Conservation (phyloP, 2,113 vertebrate species). For the Sitta europaea region DNA sequence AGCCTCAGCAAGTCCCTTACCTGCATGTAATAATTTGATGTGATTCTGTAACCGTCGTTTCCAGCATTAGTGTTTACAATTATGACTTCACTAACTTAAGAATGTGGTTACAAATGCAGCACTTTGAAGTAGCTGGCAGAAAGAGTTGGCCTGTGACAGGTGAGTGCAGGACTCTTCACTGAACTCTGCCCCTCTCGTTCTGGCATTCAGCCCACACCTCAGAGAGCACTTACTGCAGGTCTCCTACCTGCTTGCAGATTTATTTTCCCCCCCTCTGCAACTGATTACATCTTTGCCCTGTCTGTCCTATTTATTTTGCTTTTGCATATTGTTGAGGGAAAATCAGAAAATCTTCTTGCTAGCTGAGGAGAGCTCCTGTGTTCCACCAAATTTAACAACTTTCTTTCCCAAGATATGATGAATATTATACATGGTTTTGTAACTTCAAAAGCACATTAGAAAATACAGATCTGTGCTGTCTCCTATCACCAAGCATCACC, state of each 20-base stretch:
- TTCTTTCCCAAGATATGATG: neutral
- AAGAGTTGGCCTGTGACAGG: neutral
- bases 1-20: neutral
- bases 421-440: neutral
- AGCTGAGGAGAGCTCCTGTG: neutral
- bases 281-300: neutral
- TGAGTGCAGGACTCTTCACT: neutral
- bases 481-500: neutral
- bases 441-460: neutral
- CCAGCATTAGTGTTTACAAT: neutral
- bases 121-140: neutral
- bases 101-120: neutral
- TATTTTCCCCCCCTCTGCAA: neutral
- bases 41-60: neutral
- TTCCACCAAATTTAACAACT: neutral
- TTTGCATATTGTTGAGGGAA: neutral
- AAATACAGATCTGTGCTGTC: neutral
- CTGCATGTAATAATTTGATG: neutral
- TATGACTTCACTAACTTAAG: neutral
- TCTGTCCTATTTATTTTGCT: neutral
- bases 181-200: rapidly evolving
- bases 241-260: neutral
- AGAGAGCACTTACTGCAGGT: neutral
- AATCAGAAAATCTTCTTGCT: neutral
- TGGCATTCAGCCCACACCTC: neutral